Base-by-base conservation (phyloP, 2,797 vertebrate genomes). In the Aeoliscus strigatus region DNA sequence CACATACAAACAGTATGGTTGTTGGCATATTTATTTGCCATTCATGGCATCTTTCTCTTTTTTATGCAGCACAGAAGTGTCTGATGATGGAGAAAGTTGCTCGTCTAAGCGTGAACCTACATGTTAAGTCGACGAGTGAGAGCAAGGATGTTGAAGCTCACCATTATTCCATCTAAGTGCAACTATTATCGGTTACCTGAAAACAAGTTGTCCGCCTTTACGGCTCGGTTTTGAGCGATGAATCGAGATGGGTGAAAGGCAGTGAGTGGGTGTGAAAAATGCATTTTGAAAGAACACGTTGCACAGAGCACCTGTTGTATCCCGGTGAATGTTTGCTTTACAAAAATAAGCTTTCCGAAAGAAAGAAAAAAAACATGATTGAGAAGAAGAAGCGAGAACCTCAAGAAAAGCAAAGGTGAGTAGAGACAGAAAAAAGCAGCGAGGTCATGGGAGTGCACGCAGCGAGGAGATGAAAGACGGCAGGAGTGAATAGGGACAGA, bases 391-490 rank as follows among this genome's bases (percentile, higher is more conserved):
- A 59, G 61, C 50, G 47, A 65, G 56, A 39, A 57, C 48, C 34
- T 69, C 31, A 54, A 45, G 21, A 42, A 49, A 29, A 31, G 26
- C 12, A 24, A 14, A 33, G 23, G n/a, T n/a, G n/a, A n/a, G n/a
- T n/a, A 58, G 30, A 31, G 32, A 60, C 37, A 52, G 27, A 59
- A 38, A 52, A 49, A 61, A 26, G 29, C 21, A 11, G 16, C 6
- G 39, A 74, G 75, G 73, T 80, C 69, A 70, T 59, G 58, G 60
- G 58, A 79, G 73, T 64, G 70, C 66, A 58, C 60, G 62, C 58
- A 37, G 57, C 24, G 66, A 68, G 46, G 53, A 71, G 75, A 79
- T 80, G 63, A 79, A 80, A 77, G 61, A 70, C 73, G 68, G 75
- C 5, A 55, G 48, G 28, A 66, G 52, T 64, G 64, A 54, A 29